phyloP scores from a whole-genome alignment of 2,888 invertebrate species.

The Lasioglossum figueresi region DNA sequence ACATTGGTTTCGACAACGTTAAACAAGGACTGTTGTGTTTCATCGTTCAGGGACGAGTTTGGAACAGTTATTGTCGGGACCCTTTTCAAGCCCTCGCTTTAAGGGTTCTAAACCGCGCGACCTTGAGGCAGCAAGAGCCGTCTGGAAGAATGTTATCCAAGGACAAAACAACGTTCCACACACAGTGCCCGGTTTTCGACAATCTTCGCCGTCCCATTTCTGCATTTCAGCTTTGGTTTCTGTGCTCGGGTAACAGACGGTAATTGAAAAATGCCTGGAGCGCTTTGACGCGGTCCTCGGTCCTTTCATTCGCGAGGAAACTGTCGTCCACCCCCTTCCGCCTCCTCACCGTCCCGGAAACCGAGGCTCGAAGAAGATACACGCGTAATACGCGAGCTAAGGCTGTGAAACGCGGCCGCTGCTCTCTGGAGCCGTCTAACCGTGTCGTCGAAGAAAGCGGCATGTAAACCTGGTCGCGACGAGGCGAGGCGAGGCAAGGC shows the following conservation, averaged over 20 bases:
- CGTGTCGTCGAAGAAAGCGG: constrained; percentile 12
- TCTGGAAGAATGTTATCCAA: not conserved
- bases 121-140: too few species aligned
- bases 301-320: constrained; percentile 1
- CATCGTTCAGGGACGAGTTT: too few species aligned
- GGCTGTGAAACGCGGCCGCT: not conserved
- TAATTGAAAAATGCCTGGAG: constrained; percentile 4
- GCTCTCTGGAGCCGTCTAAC: not conserved
- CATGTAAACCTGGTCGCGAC: constrained; percentile 6
- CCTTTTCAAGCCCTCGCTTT: too few species aligned
- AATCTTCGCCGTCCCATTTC: not conserved
- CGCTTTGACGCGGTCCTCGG: constrained; percentile 2
- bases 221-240: not conserved
- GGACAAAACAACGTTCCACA: not conserved
- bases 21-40: too few species aligned
- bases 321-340: not conserved
- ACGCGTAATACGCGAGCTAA: not conserved
- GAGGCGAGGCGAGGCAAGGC: too few species aligned
- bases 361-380: not conserved
- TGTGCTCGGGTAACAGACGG: not conserved
- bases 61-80: too few species aligned
- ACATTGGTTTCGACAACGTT: too few species aligned
- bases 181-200: not conserved
- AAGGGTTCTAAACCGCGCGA: too few species aligned
- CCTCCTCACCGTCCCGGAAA: not conserved